phyloP scores from a whole-genome alignment of 2,113 vertebrate genomes.

The Apaloderma vittatum region DNA sequence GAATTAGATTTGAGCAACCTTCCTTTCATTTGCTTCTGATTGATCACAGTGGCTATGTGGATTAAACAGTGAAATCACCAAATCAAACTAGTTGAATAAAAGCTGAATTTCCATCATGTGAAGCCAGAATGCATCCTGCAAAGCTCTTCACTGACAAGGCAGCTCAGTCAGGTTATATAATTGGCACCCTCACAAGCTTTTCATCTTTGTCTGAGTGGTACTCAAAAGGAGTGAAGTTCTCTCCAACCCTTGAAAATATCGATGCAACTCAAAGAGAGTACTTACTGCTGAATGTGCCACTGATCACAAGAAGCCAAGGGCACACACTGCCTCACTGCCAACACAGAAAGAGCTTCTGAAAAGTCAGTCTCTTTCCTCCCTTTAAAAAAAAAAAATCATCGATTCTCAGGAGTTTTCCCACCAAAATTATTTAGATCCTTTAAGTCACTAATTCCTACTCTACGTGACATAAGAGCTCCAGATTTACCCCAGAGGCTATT shows the following conservation, averaged over 20 bases:
- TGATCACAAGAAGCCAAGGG: constrained; percentile 26
- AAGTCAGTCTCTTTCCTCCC: background rate
- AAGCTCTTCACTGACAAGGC: background rate
- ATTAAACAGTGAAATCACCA: constrained; percentile 2
- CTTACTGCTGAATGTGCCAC: constrained; percentile 14
- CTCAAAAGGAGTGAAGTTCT: constrained; percentile 15
- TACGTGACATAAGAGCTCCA: fast-evolving
- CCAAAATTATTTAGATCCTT: background rate
- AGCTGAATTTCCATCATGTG: constrained; percentile 16
- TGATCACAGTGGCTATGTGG: background rate
- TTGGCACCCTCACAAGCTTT: constrained; percentile 39
- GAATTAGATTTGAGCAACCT: background rate
- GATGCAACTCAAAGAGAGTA: background rate
- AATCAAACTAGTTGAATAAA: constrained; percentile 13
- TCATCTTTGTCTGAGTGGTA: constrained; percentile 47
- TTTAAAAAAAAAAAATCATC: background rate
- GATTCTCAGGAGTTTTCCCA: background rate
- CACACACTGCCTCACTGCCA: background rate
- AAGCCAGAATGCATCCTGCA: constrained; percentile 5
- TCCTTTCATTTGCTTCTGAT: background rate
- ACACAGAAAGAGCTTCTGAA: background rate
- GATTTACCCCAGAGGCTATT: background rate
- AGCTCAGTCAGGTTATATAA: constrained; percentile 40
- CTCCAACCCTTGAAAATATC: constrained; percentile 36
- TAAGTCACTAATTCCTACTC: background rate